A percentile compares a stretch with the other conserved stretches of the same genome.
These are phyloP conservation scores for Apis cerana DNA, from an alignment of 1,140 invertebrate species.

Conservation along the genomic window DNA sequence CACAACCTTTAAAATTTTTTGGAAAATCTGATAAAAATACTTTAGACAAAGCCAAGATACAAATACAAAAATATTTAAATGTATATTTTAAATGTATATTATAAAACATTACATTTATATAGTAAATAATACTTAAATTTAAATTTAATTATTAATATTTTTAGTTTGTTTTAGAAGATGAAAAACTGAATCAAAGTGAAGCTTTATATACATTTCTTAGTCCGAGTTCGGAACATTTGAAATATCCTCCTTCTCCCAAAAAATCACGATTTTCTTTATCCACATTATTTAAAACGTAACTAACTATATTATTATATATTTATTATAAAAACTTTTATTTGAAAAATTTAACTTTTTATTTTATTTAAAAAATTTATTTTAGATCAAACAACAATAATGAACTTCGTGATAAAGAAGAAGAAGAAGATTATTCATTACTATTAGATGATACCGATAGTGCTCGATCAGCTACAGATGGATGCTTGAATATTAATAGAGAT, in stretches of 20 bases:
- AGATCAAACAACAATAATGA: conserved; percentile 76
- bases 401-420: conserved; percentile 83
- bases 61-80: conserved; percentile 93
- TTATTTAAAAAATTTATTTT: conserved; percentile 7
- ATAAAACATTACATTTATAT: not conserved
- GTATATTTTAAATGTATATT: conserved; percentile 82
- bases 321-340: not conserved
- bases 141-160: conserved; percentile 63
- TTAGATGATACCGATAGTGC: conserved; percentile 82
- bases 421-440: conserved; percentile 88
- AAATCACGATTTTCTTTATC: conserved; percentile 92
- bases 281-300: conserved; percentile 91
- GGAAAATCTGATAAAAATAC: conserved; percentile 89
- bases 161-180: conserved; percentile 92
- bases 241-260: conserved; percentile 88
- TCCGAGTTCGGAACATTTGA: conserved; percentile 93
- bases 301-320: conserved; percentile 14
- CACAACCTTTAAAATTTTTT: conserved; percentile 89
- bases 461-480: conserved; percentile 75
- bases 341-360: not conserved
- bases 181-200: conserved; percentile 92
- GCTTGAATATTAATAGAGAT: conserved; percentile 86
- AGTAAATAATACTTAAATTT: not conserved
- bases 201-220: conserved; percentile 94
- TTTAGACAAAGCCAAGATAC: conserved; percentile 90